Evolutionary conservation across 2,113 vertebrate species (phyloP), one percentile per base, ranked within the genome.

Genomic region (Crotophaga sulcirostris): DNA sequence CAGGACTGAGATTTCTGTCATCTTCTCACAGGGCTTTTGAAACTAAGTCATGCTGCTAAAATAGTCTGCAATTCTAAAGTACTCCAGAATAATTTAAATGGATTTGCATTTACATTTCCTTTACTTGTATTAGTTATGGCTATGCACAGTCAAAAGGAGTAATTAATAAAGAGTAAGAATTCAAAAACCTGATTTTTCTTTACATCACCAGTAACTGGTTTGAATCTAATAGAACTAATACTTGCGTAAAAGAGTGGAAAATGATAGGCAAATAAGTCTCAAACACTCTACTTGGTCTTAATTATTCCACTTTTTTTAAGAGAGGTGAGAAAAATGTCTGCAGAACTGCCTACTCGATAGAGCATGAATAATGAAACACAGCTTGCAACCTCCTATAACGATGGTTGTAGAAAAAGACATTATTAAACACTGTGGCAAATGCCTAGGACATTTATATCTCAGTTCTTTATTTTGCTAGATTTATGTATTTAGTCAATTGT

Each of bases 241-340:
- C 60, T 87, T 80, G 82, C 0, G 0, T 92, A 72, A 86, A 90
- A 68, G 88, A 92, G 64, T 89, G 64, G 60, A 88, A 95, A 91
- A 93, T 55, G 72, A 93, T 63, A 81, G 60, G 76, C 92, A 91
- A 94, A 66, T 69, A 87, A 63, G 60, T 77, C 88, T 91, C 72
- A 88, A 95, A 81, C 80, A 92, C 31, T 93, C 72, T 74, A 63
- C 85, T 90, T 92, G 68, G 60, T 96, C 76, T 90, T 96, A 96
- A 97, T 96, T 96, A 96, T 95, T 94, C 82, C 72, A 83, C 72
- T 85, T 94, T 91, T 91, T 95, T 93, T 85, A 83, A 56, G n/a
- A 93, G 56, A 92, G 82, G 93, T 89, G 89, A 92, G 90, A 95
- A 96, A 93, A 96, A 97, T 82, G 89, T 91, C 89, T 97, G 47